Conservation (phyloP, 1,140 invertebrate species). For the Cydia pomonella region DNA sequence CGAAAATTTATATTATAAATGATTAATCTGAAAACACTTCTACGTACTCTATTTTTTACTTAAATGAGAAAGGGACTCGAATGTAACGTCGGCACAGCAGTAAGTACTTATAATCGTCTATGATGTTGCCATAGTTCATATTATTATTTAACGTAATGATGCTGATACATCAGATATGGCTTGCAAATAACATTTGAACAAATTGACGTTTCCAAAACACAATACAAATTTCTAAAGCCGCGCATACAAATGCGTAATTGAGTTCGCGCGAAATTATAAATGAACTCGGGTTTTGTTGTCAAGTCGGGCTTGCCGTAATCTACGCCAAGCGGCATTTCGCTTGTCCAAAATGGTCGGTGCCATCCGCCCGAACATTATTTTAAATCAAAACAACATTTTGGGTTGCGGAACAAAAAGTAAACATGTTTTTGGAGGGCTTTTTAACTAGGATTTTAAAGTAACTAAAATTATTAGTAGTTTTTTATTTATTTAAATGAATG, state of each 20-base stretch:
- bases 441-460: not conserved
- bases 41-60: too few species aligned
- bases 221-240: slow-evolving; percentile 29
- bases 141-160: too few species aligned
- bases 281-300: slow-evolving; percentile 30
- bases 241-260: slow-evolving; percentile 23
- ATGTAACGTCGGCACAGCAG: too few species aligned
- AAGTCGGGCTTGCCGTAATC: slow-evolving; percentile 26
- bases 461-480: not conserved
- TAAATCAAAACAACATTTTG: slow-evolving; percentile 21
- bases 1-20: too few species aligned
- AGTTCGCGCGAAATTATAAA: slow-evolving; percentile 30
- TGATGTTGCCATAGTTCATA: too few species aligned
- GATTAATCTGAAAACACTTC: too few species aligned
- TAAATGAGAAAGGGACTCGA: too few species aligned
- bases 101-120: too few species aligned
- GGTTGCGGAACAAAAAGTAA: not conserved
- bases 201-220: slow-evolving; percentile 24
- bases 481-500: too few species aligned
- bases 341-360: slow-evolving; percentile 1
- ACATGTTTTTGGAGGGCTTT: not conserved
- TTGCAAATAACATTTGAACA: not conserved
- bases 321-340: slow-evolving; percentile 23
- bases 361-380: slow-evolving; percentile 25
- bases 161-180: not conserved